A percentile compares a stretch with the other conserved stretches of the same genome.
Conservation (phyloP, 1,140 invertebrate species). For the Diorhabda elongata region DNA sequence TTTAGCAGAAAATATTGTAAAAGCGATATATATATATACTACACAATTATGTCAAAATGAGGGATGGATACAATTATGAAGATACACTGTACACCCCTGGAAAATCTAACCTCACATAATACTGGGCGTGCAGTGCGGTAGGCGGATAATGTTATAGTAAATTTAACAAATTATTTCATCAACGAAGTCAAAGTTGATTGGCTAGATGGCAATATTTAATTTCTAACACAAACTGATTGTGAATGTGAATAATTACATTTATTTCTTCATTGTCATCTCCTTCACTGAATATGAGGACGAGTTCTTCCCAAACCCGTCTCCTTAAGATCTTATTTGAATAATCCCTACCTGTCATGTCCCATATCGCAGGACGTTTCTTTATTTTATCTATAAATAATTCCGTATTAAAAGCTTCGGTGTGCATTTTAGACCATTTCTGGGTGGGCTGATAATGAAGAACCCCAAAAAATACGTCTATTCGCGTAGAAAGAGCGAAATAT, state of each 20-base stretch:
- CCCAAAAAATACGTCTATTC: background rate
- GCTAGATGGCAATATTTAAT: conserved; percentile 29
- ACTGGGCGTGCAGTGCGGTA: conserved; percentile 17
- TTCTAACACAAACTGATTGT: conserved; percentile 22
- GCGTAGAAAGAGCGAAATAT: conserved; percentile 1
- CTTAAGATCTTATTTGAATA: conserved; percentile 35
- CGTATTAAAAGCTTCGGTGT: conserved; percentile 25
- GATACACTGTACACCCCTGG: conserved; percentile 26
- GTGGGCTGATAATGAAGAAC: background rate
- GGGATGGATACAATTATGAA: conserved; percentile 24
- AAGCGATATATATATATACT: too few relatives aligned
- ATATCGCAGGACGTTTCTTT: conserved; percentile 36
- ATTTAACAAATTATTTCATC: conserved; percentile 25
- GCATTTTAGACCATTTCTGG: background rate
- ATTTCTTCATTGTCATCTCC: conserved; percentile 18
- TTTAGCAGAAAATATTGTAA: too few relatives aligned
- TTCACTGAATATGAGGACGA: conserved; percentile 20
- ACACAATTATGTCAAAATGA: too few relatives aligned
- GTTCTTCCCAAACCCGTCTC: conserved; percentile 24
- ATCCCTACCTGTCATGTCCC: conserved; percentile 34
- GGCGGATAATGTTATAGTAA: conserved; percentile 22
- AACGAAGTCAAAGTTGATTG: conserved; percentile 30
- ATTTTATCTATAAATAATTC: conserved; percentile 38
- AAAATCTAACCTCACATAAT: conserved; percentile 20
- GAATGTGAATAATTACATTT: conserved; percentile 17